phyloP scores from a whole-genome alignment of 1,140 invertebrate species.

The Pseudomyrmex gracilis region DNA sequence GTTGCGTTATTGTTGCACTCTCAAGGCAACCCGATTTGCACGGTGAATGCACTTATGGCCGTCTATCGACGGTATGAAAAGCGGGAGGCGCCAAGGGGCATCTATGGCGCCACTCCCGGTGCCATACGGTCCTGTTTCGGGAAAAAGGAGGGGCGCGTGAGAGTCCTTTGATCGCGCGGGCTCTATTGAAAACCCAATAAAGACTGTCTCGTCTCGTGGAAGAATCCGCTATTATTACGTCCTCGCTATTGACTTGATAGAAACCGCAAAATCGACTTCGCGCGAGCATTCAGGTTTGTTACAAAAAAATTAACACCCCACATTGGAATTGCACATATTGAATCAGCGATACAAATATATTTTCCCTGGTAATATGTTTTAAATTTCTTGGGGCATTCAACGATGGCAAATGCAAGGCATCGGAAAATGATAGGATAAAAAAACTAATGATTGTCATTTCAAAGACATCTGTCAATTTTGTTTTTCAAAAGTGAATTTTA shows the following conservation, averaged over 20 bases:
- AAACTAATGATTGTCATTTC: too few relatives aligned
- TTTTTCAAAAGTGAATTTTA: too few relatives aligned
- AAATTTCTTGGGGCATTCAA: neutral
- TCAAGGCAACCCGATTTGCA: slow-evolving; percentile 80
- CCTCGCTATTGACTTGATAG: slow-evolving; percentile 66
- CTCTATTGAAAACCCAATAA: slow-evolving; percentile 50
- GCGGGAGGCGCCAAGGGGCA: slow-evolving; percentile 65
- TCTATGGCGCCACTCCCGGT: slow-evolving; percentile 38
- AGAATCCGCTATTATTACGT: slow-evolving; percentile 57
- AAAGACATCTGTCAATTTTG: too few relatives aligned
- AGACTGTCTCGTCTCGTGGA: slow-evolving; percentile 55
- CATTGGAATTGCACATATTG: slow-evolving; percentile 41
- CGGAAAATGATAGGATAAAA: too few relatives aligned
- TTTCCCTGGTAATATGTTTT: neutral
- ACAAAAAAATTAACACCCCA: slow-evolving; percentile 37
- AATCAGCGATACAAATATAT: slow-evolving; percentile 2
- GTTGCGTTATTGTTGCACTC: slow-evolving; percentile 80
- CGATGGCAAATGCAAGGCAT: neutral
- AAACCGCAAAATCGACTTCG: slow-evolving; percentile 59
- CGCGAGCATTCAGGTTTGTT: slow-evolving; percentile 31
- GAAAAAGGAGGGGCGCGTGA: slow-evolving; percentile 64
- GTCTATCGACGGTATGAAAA: slow-evolving; percentile 74
- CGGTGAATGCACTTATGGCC: slow-evolving; percentile 80
- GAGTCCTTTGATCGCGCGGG: slow-evolving; percentile 76
- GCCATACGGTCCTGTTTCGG: slow-evolving; percentile 67